These are phyloP conservation scores for Leptogaster cylindrica DNA, from an alignment of 2,888 invertebrate genomes.

Conservation along the genomic window DNA sequence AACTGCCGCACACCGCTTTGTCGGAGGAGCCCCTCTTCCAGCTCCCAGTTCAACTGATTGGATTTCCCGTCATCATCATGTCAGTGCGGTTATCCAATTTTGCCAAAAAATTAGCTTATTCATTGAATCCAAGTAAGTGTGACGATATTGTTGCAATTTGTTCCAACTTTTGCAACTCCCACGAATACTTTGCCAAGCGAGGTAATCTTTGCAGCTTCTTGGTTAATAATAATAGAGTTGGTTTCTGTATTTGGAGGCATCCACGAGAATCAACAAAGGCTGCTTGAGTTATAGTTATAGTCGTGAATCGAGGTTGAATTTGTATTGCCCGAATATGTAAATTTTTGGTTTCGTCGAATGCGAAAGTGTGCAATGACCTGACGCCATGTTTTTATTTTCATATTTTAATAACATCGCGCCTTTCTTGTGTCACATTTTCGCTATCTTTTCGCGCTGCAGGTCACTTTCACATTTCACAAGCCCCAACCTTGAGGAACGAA, in stretches of 20 bases:
- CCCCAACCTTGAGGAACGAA: conserved; percentile 17
- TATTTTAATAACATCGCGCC: too few species aligned
- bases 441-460: background rate
- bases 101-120: conserved; percentile 81
- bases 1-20: background rate
- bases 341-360: too few species aligned
- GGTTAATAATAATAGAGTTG: too few species aligned
- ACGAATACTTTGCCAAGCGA: too few species aligned
- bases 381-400: too few species aligned
- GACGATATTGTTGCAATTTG: background rate
- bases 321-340: too few species aligned
- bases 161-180: background rate
- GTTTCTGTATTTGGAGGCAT: too few species aligned
- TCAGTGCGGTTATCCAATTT: conserved; percentile 81
- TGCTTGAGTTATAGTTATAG: too few species aligned
- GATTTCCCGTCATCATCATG: conserved; percentile 82
- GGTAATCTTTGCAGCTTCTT: too few species aligned
- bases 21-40: conserved; percentile 70
- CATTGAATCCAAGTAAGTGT: conserved; percentile 78
- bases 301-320: too few species aligned
- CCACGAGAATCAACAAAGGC: too few species aligned
- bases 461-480: conserved; percentile 24
- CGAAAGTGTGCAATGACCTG: too few species aligned
- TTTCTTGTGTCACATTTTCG: conserved; percentile 4
- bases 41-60: conserved; percentile 82